phyloP scores from a whole-genome alignment of 2,888 invertebrate species.

The Cetonia aurata region DNA sequence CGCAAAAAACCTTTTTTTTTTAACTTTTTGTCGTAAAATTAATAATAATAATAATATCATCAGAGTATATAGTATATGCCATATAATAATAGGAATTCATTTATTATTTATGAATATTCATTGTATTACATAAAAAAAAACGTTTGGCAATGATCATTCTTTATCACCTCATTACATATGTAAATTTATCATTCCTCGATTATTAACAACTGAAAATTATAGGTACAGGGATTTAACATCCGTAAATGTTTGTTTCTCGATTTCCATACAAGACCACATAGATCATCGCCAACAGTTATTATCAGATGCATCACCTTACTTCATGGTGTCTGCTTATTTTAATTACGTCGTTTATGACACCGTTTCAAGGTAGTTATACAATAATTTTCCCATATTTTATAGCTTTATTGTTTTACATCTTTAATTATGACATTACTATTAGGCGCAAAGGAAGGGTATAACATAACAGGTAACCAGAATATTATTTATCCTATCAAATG shows the following conservation, averaged over 20 bases:
- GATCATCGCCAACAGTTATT: constrained; percentile 15
- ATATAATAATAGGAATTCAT: too few relatives aligned
- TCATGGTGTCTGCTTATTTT: constrained; percentile 25
- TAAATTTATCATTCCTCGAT: not conserved
- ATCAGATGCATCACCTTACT: constrained; percentile 24
- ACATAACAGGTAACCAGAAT: too few relatives aligned
- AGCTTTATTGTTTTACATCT: too few relatives aligned
- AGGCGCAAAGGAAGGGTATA: too few relatives aligned
- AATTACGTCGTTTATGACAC: constrained; percentile 16
- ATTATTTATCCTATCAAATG: too few relatives aligned
- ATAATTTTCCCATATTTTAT: too few relatives aligned
- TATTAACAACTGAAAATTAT: constrained; percentile 3
- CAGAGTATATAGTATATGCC: too few relatives aligned
- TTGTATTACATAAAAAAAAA: not conserved
- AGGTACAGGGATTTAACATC: constrained; percentile 15
- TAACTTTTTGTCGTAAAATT: not conserved
- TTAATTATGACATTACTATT: too few relatives aligned
- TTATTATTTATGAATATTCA: not conserved
- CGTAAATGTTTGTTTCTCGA: constrained; percentile 7
- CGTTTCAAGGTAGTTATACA: constrained; percentile 24
- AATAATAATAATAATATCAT: too few relatives aligned
- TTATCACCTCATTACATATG: constrained; percentile 12
- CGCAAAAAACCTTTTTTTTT: too few relatives aligned
- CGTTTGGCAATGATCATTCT: not conserved
- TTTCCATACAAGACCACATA: constrained; percentile 7